Base-by-base conservation (phyloP, 2,888 invertebrate genomes). In the Sphinx pinastri region DNA sequence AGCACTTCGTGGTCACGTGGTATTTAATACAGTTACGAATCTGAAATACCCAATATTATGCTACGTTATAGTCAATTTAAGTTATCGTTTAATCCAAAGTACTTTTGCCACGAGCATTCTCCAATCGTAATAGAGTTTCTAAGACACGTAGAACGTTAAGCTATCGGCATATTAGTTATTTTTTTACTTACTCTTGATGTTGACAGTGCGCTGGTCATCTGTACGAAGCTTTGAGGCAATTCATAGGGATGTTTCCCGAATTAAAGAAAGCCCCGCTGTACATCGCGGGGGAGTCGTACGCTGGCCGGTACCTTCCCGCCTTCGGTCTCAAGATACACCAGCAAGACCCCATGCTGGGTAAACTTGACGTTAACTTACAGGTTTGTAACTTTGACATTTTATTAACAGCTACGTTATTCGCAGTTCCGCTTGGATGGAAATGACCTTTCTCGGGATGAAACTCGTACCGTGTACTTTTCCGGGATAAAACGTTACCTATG, bases 211-310 rank as follows among this genome's bases (percentile, higher is more conserved):
- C 90, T 2, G 86, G 85, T 14, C 95, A 96, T 76, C 85, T 96
- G 13, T 95, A 95, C 84, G 90, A 73, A 75, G 85, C 85, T 0
- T 68, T 91, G 7, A 81, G 84, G 59, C 96, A 96, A 87, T 95
- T 96, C 81, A 94, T 95, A 76, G 88, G 85, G 19, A 75, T 96
- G 7, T 96, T 95, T 83, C 94, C 95, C 0, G 93, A 95, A 68
- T 88, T 95, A 13, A 89, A 91, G 63, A 74, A 76, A 5, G 94
- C 94, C 63, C 95, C 95, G 2, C 92, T 96, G 71, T 96, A 94
- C 84, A 88, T 96, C 0, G 95, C 95, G 0, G 96, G 96, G 10
- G 96, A 96, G 82, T 95, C 95, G 0, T 95, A 95, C 79, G 95
- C 95, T 1, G 95, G 95, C 45, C 88, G 92, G 59, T 94, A 92